These are phyloP conservation scores for Hermatobates lingyangjiaoensis DNA, from an alignment of 1,140 invertebrate species.

Conservation along the genomic window DNA sequence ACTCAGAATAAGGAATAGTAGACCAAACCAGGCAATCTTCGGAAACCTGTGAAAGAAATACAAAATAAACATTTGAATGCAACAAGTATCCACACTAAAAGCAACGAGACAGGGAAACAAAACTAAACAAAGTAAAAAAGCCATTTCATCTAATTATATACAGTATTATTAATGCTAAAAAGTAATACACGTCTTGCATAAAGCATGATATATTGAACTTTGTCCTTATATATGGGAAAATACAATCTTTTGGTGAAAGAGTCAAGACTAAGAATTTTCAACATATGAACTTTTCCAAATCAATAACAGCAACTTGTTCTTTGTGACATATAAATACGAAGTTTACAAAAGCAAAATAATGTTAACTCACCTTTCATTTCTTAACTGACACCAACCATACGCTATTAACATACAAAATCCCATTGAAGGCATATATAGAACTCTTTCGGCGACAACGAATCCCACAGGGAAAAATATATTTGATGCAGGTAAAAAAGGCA, in stretches of 20 bases:
- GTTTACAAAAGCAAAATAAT: no score
- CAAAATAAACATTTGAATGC: not conserved
- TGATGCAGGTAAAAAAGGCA: slow-evolving; percentile 87
- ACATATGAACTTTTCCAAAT: not conserved
- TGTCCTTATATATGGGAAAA: no score
- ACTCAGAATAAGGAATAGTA: slow-evolving; percentile 46
- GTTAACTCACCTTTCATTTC: slow-evolving; percentile 31
- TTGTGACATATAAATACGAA: no score
- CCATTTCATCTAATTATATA: not conserved
- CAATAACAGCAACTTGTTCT: slow-evolving; percentile 1
- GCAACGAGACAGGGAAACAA: not conserved
- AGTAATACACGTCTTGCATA: no score
- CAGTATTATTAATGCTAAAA: no score
- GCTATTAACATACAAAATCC: slow-evolving; percentile 87
- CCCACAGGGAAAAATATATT: slow-evolving; percentile 95
- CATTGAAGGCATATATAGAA: slow-evolving; percentile 93
- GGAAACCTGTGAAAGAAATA: slow-evolving; percentile 9
- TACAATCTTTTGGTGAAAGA: no score
- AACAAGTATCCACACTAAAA: not conserved
- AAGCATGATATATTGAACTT: no score
- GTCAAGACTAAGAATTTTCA: no score
- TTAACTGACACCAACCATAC: slow-evolving; percentile 43
- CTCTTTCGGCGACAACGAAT: slow-evolving; percentile 89
- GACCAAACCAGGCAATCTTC: slow-evolving; percentile 30
- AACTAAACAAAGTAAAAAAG: not conserved